Evolutionary conservation across 2,888 invertebrate genomes (phyloP).

Genomic region (Amiota mariae): DNA sequence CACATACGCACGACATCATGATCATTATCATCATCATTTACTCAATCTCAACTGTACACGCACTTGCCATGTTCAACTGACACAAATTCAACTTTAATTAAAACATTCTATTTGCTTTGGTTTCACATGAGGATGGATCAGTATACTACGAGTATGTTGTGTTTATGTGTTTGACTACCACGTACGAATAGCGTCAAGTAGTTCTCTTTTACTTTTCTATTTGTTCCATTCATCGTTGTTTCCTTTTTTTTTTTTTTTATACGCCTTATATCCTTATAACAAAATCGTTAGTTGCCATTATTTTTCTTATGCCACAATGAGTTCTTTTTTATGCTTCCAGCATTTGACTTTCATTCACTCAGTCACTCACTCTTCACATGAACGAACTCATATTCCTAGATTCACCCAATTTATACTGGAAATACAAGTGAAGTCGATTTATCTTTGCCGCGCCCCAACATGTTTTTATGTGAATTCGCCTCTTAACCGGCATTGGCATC

Average conservation of each 20-base stretch:
- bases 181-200: background rate
- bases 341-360: slow-evolving; percentile 15
- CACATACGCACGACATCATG: no score
- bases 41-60: background rate
- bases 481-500: background rate
- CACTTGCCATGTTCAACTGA: slow-evolving; percentile 9
- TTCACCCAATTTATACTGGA: background rate
- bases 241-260: background rate
- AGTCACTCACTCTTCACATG: background rate
- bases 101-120: background rate
- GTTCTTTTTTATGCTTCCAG: background rate
- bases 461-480: background rate
- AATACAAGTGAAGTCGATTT: slow-evolving; percentile 25
- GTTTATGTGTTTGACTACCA: background rate
- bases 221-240: background rate
- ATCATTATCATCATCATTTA: slow-evolving; percentile 18
- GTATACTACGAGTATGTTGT: background rate
- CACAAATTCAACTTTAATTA: slow-evolving; percentile 16
- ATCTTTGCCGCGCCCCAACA: slow-evolving; percentile 11
- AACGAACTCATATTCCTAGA: background rate
- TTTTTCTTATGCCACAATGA: slow-evolving; percentile 12
- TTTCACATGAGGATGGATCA: background rate
- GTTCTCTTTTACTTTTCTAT: background rate
- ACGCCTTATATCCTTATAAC: slow-evolving; percentile 14
- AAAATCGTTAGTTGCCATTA: slow-evolving; percentile 26